Conservation (phyloP, 2,888 invertebrate species). For the Dolichomitus sp. region DNA sequence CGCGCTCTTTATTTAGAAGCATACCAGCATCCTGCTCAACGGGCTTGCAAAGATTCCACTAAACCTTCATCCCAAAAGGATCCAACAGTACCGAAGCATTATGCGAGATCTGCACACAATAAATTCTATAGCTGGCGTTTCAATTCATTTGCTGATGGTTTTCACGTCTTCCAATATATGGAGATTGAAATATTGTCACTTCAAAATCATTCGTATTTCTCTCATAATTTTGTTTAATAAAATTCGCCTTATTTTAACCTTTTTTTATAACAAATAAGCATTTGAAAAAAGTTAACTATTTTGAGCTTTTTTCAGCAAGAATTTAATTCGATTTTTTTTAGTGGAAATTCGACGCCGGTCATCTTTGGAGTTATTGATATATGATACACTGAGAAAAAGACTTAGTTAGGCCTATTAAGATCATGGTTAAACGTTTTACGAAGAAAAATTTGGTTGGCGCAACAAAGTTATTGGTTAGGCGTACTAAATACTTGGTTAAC, state of each 20-base stretch:
- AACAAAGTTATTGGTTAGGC: too few relatives aligned
- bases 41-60: background rate
- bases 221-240: background rate
- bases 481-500: too few relatives aligned
- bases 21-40: background rate
- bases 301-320: background rate
- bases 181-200: background rate
- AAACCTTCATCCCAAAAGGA: background rate
- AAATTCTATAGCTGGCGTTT: slow-evolving; percentile 21
- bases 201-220: too few relatives aligned
- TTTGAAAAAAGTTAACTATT: background rate
- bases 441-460: too few relatives aligned
- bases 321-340: background rate
- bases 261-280: background rate
- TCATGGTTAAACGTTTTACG: too few relatives aligned
- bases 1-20: slow-evolving; percentile 45
- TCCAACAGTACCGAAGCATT: slow-evolving; percentile 14
- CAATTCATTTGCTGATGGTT: background rate
- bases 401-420: too few relatives aligned
- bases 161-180: background rate
- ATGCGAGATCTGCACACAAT: slow-evolving; percentile 29
- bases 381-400: too few relatives aligned
- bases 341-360: background rate
- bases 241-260: background rate
- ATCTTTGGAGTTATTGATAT: background rate